Evolutionary conservation across 1,140 invertebrate genomes (phyloP), one percentile per base, ranked within the genome.

Genomic region (Protaetia brevitarsis): DNA sequence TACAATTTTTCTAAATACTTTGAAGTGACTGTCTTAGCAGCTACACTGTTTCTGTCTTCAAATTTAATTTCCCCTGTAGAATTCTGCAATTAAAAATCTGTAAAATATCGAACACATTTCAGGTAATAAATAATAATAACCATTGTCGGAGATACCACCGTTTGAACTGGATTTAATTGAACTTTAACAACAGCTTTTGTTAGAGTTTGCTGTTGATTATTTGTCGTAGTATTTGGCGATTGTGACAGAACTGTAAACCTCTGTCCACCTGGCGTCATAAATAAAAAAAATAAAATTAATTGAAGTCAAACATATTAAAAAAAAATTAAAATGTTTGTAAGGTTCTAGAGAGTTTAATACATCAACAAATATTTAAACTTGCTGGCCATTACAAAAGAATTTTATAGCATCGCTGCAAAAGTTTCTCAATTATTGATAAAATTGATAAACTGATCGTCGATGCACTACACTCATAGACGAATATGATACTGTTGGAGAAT

Each of bases 181-280:
- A 77, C 70, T 69, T 76, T 76, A 37, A 75, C 72, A 57, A 72
- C 70, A 1, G 79, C 79, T 60, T 81, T 74, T 0, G 79, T 79
- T 10, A 62, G 36, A 0, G 31, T 36, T 36, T 62, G 60, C 10
- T 29, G 60, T 21, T 31, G 29, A 36, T 62, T 62, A 11, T 36
- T 34, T 16, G 31, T 16, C 0, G 29, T 2, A 28, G 57, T 21
- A 10, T 19, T 51, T 2, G 83, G 69, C 6, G 82, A 80, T 73
- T 84, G 84, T 0, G 83, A 80, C 30, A 85, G 69, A 62, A 86
- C 81, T n/a, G n/a, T n/a, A n/a, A 85, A 69, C 57, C 84, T 79
- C 71, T 83, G 83, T 27, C 83, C 82, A 68, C 78, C 79, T 1
- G 80, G 71, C 8, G 82, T 83, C 72, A 82, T 77, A 5, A 5